Evolutionary conservation across 2,888 invertebrate species (phyloP), one percentile per base, ranked within the genome.

Genomic region (Sussaba pulchella): DNA sequence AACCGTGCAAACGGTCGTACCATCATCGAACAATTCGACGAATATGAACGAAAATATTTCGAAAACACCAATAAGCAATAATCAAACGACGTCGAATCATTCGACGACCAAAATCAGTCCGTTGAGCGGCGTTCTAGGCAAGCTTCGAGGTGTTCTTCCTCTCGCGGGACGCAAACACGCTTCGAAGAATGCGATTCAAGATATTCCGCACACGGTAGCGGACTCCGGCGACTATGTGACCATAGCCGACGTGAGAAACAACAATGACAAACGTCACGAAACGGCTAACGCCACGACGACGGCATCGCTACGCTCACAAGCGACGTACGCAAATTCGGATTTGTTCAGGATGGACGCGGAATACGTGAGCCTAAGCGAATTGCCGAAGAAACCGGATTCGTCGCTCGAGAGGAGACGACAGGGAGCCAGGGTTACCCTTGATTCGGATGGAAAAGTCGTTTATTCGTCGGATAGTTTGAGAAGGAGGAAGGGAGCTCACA

Each of bases 361-460:
- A 92, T 97, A 97, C 88, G 96, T 97, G 41, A 96, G 96, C 36
- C 92, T 97, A 39, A 96, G 96, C 90, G 97, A 97, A 91, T 92
- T 97, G 82, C 97, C 97, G 45, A 90, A 90, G 64, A 92, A 91
- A 43, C 89, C 89, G n/a, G 93, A 93, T 83, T 94, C 94, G 1
- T 91, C 94, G 43, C 93, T 94, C 82, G 91, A 94, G 52, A 93
- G 92, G 91, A 94, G 92, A 91, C 92, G 94, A 73, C 95, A 95
- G 89, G 96, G 96, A 24, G 96, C 96, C 21, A 94, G 97, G 88
- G 97, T 97, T 47, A 96, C 96, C 41, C 93, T 98, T 54, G 97
- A 97, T 92, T 96, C 97, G 24, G 96, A 96, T 88, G 98, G 98
- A 67, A 96, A 96, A 94, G 96, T 98, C 54, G 96, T 98, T 80